Base-by-base conservation (phyloP, 1,140 invertebrate species). In the Dolichoris vasculosae region DNA sequence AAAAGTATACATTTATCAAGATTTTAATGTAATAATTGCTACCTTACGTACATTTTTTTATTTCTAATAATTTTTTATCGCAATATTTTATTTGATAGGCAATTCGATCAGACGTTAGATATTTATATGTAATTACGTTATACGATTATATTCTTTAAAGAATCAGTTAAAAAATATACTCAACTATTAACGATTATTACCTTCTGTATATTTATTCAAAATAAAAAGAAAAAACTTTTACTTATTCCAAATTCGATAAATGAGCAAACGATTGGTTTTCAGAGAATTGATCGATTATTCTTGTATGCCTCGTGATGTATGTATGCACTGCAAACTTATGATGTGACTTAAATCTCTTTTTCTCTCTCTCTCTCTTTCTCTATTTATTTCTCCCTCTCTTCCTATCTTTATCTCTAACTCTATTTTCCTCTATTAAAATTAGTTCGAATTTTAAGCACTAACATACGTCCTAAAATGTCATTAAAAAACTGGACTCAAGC, bases 271-370 rank as follows among this genome's bases (percentile, higher is more conserved):
- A 83, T 78, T 78, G 75, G 75, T 78, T 84, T 78, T 78, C 26
- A 78, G 38, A 78, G 43, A 80, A 80, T 63, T 73, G 46, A 85
- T 80, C 83, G 26, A 84, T 79, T 63, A 80, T 63, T 43, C 48
- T 38, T 43, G 48, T 59, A 35, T 80, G 30, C 23, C 4, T 32
- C 2, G 30, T 67, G 30, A 78, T 78, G 59, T 32, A 43, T 80
- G 38, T 71, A 51, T 67, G 40, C 67, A 73, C 15, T 64, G 64
- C 35, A 26, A 75, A 59, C 26, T 81, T 81, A 63, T 17, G 35
- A 67, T 76, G 59, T 85, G 59, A 30, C 55, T 48, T 80, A 35
- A 23, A 2, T 64, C 11, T 63, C 40, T 83, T n/a, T 64, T 13
- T 35, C n/a, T 35, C 20, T 63, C 51, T 43, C 0, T 32, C 20